Evolutionary conservation across 2,113 vertebrate genomes (phyloP), one percentile per base, ranked within the genome.

Genomic region (Bubalus kerabau): DNA sequence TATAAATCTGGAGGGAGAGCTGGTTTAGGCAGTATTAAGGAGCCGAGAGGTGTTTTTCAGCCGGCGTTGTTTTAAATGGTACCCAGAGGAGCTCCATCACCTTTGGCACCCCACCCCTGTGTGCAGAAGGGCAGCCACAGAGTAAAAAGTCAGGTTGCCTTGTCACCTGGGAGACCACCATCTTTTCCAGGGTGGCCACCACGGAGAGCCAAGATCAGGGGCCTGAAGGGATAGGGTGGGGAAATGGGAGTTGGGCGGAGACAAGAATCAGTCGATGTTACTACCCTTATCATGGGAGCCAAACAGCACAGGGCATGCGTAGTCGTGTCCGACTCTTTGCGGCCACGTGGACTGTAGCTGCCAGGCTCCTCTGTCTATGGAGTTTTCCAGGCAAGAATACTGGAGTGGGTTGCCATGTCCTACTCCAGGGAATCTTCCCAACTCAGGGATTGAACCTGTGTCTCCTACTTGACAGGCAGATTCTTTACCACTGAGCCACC

Each of bases 1-100:
- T 94, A 96, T 94, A 97, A 97, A 93, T 95, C 97, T 97, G 60
- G 95, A 88, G 93, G 81, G 94, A 97, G 87, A 95, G 96, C 94
- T 96, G 98, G 86, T 97, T 98, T 94, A 92, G 98, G 98, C 98
- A 87, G 95, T 24, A 48, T 93, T 88, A 43, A 89, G 96, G 88
- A 80, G 92, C 96, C 46, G 71, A 96, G 91, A 83, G 94, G 89
- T 91, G 50, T 87, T 98, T 98, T 96, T 96, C 96, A 98, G 96
- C 80, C 52, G 80, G 93, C 90, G 91, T 98, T 96, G 60, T 92
- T 56, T 91, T 71, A 97, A 97, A 91, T 90, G 94, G 82, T 80
- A 94, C 93, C 94, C 46, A 71, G 96, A 97, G 98, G 97, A 71
- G 46, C 87, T 93, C 91, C 24, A 78, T 5, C 59, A 78, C 91